Percentiles rank a stretch among this genome's conserved stretches.
phyloP scores from a whole-genome alignment of 2,797 vertebrate species.

The Buceros bicornis region DNA sequence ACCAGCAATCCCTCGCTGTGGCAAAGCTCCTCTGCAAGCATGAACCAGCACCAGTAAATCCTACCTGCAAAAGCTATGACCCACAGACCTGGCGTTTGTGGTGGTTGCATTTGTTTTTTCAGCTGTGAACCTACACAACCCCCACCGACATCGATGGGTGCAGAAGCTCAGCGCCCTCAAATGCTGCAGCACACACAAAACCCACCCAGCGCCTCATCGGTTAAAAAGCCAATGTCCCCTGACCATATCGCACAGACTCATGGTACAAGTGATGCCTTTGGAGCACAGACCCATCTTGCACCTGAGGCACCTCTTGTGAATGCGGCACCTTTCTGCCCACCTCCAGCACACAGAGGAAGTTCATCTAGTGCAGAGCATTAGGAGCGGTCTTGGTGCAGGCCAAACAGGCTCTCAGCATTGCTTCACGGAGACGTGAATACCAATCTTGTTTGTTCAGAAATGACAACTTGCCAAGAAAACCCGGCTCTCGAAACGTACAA shows the following conservation, averaged over 20 bases:
- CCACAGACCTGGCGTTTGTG: background rate
- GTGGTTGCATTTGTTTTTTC: background rate
- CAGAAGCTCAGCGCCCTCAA: background rate
- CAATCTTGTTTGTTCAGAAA: constrained; percentile 79
- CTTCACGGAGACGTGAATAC: constrained; percentile 41
- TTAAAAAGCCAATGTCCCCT: background rate
- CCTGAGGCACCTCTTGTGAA: background rate
- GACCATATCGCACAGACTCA: background rate
- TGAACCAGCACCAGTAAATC: background rate
- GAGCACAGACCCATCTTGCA: background rate
- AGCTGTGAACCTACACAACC: background rate
- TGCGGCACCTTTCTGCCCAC: background rate
- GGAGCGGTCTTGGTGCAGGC: background rate
- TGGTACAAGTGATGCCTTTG: background rate
- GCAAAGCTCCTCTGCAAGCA: background rate
- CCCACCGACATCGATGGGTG: background rate
- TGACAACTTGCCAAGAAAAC: constrained; percentile 66
- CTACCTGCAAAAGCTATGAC: background rate
- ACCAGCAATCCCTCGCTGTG: background rate
- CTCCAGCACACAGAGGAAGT: background rate
- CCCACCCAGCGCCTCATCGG: rapidly evolving
- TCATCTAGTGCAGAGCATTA: background rate
- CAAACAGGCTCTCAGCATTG: constrained; percentile 43
- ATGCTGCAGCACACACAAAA: rapidly evolving
- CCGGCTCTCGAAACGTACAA: constrained; percentile 4